Base-by-base conservation (phyloP, 2,888 invertebrate genomes). In the Amaurobius ferox region DNA sequence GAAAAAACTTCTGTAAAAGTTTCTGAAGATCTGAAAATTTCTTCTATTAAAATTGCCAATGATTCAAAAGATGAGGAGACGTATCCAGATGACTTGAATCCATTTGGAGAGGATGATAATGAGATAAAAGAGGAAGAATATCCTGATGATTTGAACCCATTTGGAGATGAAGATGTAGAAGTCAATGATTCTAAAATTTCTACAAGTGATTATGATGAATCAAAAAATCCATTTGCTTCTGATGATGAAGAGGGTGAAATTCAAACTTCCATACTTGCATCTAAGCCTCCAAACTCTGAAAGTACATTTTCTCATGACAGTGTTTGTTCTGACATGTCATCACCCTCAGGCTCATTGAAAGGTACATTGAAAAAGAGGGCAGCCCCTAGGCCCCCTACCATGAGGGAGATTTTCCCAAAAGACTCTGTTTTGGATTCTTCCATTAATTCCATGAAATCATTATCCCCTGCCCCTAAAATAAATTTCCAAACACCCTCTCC, bases 211-310 rank as follows among this genome's bases (percentile, higher is more conserved):
- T 94, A 94, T 55, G 79, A 86, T 55, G 79, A 80, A 28, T 71
- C 76, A 6, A 73, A 93, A n/a, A 95, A 95, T 93, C 95, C 95
- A 1, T 95, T 95, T 90, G 94, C 94, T 35, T 94, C 94, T 88
- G 93, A 93, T 87, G 94, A 94, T 66, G 94, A 94, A 13, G 79
- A 80, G 3, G 39, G 29, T 9, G 40, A 72, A 6, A 13, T 26
- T 35, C 2, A 5, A 44, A 44, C 39, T 32, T 30, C 62, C n/a
- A 16, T 23, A 71, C 40, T n/a, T 29, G 6, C 71, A 1, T 23
- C 66, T 39, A 66, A 61, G 35, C 19, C 78, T n/a, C 55, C 78
- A n/a, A 62, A 26, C 13, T 32, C 28, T 11, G 19, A 29, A 0
- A 40, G 16, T 29, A 44, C 44, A 29, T 19, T 61, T 9, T 66